Evolutionary conservation across 1,140 invertebrate species (phyloP).

Genomic region (Hyles euphorbiae): DNA sequence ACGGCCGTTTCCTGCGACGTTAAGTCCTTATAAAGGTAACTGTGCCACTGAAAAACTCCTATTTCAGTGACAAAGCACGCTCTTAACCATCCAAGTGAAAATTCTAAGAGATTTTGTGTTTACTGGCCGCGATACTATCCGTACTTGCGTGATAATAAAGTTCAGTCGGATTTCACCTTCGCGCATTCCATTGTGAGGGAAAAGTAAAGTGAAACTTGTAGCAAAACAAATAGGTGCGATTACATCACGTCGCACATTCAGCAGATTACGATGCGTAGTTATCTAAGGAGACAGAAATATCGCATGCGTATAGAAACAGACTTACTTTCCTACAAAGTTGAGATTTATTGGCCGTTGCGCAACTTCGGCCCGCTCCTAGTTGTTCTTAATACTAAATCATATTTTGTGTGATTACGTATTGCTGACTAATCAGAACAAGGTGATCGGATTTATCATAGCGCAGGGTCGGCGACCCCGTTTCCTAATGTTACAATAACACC

Average conservation of each 20-base stretch:
- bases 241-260: constrained; percentile 42
- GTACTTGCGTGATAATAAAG: constrained; percentile 28
- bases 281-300: constrained; percentile 51
- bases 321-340: constrained; percentile 67
- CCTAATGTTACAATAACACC: no score
- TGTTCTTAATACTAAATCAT: constrained; percentile 68
- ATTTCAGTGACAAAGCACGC: constrained; percentile 64
- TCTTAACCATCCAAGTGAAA: constrained; percentile 56
- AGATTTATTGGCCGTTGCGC: constrained; percentile 65
- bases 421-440: constrained; percentile 48
- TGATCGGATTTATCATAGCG: constrained; percentile 15
- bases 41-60: constrained; percentile 68
- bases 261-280: constrained; percentile 49
- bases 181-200: constrained; percentile 25
- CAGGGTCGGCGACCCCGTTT: not conserved
- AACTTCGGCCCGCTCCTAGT: constrained; percentile 56
- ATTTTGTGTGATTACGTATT: constrained; percentile 45
- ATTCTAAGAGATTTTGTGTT: constrained; percentile 51
- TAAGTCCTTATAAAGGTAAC: constrained; percentile 72
- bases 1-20: constrained; percentile 66
- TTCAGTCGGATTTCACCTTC: constrained; percentile 26
- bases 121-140: constrained; percentile 33
- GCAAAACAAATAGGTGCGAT: constrained; percentile 47
- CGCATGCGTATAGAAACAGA: constrained; percentile 58
- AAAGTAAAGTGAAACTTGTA: constrained; percentile 31